Conservation (phyloP, 2,797 vertebrate species). For the Naso thynnoides region DNA sequence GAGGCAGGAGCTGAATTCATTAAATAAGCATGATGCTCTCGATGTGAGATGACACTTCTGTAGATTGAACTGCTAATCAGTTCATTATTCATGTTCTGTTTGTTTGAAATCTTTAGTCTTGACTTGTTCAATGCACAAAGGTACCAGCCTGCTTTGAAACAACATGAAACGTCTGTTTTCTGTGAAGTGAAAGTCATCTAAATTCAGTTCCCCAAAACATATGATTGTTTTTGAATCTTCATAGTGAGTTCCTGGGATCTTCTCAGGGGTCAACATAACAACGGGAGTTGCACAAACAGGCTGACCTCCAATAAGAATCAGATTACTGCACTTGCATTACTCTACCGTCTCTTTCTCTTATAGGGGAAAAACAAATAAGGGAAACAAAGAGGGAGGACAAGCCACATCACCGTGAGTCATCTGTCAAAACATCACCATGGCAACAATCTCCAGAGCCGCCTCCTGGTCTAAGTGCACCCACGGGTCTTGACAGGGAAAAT, state of each 20-base stretch:
- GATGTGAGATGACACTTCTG: constrained; percentile 29
- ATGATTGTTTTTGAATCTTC: background rate
- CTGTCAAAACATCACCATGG: constrained; percentile 49
- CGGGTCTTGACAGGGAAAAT: constrained; percentile 12
- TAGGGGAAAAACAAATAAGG: constrained; percentile 18
- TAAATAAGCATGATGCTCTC: constrained; percentile 52
- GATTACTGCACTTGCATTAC: background rate
- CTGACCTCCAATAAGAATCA: background rate
- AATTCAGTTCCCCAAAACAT: background rate
- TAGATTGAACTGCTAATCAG: constrained; percentile 33
- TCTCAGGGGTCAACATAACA: background rate
- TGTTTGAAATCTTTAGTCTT: background rate
- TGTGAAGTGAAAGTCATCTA: background rate
- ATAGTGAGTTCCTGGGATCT: background rate
- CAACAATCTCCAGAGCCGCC: constrained; percentile 37
- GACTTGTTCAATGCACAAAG: background rate
- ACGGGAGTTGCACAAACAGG: background rate
- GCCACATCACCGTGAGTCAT: constrained; percentile 36
- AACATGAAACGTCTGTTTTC: background rate
- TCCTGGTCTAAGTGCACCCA: constrained; percentile 24
- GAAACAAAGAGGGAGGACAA: constrained; percentile 27
- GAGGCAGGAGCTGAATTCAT: constrained; percentile 40
- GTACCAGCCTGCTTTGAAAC: background rate
- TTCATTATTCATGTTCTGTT: constrained; percentile 16
- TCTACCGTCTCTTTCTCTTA: background rate